Percentiles rank a stretch among this genome's conserved stretches.
phyloP scores from a whole-genome alignment of 2,888 invertebrate genomes.

The Aphidius colemani region DNA sequence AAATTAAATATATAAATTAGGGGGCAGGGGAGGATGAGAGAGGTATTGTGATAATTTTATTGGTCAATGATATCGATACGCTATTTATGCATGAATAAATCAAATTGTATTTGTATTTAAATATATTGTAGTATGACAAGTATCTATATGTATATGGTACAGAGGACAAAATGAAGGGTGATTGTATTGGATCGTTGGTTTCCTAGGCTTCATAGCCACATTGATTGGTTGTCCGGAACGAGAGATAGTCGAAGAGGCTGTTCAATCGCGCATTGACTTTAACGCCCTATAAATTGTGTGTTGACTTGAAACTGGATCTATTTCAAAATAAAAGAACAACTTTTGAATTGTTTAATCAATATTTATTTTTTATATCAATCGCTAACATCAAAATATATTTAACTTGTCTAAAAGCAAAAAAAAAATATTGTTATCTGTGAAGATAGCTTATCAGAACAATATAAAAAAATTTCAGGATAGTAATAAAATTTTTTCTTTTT shows the following conservation, averaged over 20 bases:
- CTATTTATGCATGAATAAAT: too few species aligned
- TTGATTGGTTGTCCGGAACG: conserved; percentile 27
- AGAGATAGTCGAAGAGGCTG: conserved; percentile 38
- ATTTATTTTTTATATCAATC: too few species aligned
- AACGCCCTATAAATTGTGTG: conserved; percentile 49
- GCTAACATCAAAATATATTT: too few species aligned
- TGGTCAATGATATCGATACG: too few species aligned
- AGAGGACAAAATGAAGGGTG: conserved; percentile 12
- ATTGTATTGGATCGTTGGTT: conserved; percentile 23
- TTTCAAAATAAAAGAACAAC: too few species aligned
- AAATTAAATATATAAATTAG: too few species aligned
- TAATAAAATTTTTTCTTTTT: background rate
- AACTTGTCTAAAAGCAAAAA: too few species aligned
- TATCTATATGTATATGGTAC: background rate
- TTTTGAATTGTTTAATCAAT: too few species aligned
- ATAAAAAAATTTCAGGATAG: background rate
- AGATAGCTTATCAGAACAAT: background rate
- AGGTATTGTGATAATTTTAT: too few species aligned
- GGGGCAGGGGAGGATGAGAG: too few species aligned
- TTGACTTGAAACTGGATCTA: conserved; percentile 40
- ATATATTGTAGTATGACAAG: too few species aligned
- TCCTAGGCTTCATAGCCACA: conserved; percentile 4
- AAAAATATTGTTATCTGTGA: background rate
- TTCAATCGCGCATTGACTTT: conserved; percentile 44
- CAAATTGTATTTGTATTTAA: too few species aligned